Percentiles rank a stretch among this genome's conserved stretches.
These are phyloP conservation scores for Drosophila bocqueti DNA, from an alignment of 1,140 invertebrate species.

Conservation along the genomic window DNA sequence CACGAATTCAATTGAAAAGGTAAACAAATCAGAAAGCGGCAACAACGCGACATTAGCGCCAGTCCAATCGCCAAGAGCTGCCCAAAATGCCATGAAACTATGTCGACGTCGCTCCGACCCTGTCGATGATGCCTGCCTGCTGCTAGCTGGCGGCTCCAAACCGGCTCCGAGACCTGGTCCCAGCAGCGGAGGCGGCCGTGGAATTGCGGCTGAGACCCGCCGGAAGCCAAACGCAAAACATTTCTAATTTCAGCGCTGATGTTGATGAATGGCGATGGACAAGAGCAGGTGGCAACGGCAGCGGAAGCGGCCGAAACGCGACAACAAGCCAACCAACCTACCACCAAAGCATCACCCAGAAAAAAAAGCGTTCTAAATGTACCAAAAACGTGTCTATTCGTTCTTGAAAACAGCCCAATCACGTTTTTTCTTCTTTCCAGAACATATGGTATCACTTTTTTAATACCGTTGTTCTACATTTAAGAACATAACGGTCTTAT, in stretches of 20 bases:
- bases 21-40: slow-evolving; percentile 74
- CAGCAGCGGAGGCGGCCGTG: neutral
- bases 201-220: slow-evolving; percentile 20
- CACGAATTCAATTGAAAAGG: slow-evolving; percentile 73
- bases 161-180: slow-evolving; percentile 4
- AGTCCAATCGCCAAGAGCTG: slow-evolving; percentile 44
- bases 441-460: too few species aligned
- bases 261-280: slow-evolving; percentile 71
- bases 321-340: slow-evolving; percentile 56
- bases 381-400: too few species aligned
- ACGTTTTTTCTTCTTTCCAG: too few species aligned
- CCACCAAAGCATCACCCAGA: slow-evolving; percentile 9
- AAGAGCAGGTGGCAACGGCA: slow-evolving; percentile 65
- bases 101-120: slow-evolving; percentile 37
- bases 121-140: slow-evolving; percentile 44
- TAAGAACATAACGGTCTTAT: too few species aligned
- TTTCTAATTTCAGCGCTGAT: slow-evolving; percentile 72
- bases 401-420: too few species aligned
- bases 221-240: slow-evolving; percentile 67
- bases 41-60: slow-evolving; percentile 69
- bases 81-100: slow-evolving; percentile 62
- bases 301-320: slow-evolving; percentile 67
- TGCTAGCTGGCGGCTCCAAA: neutral
- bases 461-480: too few species aligned
- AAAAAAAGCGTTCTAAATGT: too few species aligned